These are phyloP conservation scores for Machaerirhynchus nigripectus DNA, from an alignment of 2,113 vertebrate species.

Conservation along the genomic window DNA sequence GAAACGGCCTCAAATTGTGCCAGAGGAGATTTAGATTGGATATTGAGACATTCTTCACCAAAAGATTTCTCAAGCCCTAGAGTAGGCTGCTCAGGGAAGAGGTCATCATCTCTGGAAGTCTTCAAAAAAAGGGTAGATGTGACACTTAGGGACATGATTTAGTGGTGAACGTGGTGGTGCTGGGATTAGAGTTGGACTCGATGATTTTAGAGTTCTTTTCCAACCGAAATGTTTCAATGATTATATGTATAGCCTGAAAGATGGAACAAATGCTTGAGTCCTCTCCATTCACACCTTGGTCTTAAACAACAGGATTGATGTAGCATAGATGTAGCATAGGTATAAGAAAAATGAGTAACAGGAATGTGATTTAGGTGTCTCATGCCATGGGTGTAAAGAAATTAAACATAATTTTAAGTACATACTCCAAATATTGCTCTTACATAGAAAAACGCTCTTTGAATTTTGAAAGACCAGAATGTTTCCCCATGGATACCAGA, in stretches of 20 bases:
- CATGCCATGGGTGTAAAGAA: neutral
- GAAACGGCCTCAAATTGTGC: neutral
- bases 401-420: neutral
- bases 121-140: neutral
- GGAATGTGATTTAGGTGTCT: neutral
- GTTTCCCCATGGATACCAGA: neutral
- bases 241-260: neutral
- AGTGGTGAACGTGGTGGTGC: neutral
- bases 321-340: neutral
- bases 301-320: neutral
- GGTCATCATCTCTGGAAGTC: neutral
- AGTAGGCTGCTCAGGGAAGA: neutral
- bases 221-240: neutral
- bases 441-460: neutral
- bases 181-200: neutral
- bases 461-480: neutral
- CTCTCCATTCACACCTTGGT: neutral
- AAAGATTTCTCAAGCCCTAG: neutral
- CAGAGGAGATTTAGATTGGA: neutral
- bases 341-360: neutral
- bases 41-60: neutral
- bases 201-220: neutral
- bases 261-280: neutral
- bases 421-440: neutral
- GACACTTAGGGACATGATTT: neutral